These are phyloP conservation scores for Ceratina japonica DNA, from an alignment of 1,140 invertebrate species.

Conservation along the genomic window DNA sequence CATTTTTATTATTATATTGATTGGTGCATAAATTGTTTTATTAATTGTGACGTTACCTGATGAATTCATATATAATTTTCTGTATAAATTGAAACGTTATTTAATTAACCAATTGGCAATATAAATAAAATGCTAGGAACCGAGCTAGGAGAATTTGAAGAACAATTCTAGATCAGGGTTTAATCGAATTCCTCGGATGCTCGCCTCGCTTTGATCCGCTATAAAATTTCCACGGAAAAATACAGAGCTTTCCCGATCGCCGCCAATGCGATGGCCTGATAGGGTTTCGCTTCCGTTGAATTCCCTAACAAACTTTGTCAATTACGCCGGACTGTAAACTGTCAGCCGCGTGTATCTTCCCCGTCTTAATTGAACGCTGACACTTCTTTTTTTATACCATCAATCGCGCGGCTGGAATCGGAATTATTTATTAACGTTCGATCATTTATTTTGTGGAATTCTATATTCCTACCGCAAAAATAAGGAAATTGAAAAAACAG, in stretches of 20 bases:
- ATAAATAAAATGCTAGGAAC: too few relatives aligned
- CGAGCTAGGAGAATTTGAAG: too few relatives aligned
- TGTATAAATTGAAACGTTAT: too few relatives aligned
- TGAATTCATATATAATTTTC: too few relatives aligned
- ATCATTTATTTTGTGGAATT: slow-evolving; percentile 45
- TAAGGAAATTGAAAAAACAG: too few relatives aligned
- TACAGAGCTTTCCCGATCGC: slow-evolving; percentile 44
- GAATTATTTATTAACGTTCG: background rate
- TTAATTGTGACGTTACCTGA: too few relatives aligned
- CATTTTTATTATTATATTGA: too few relatives aligned
- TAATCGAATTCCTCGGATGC: slow-evolving; percentile 31
- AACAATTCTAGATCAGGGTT: slow-evolving; percentile 13
- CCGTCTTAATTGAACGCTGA: slow-evolving; percentile 36
- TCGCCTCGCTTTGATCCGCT: slow-evolving; percentile 35
- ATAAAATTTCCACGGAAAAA: slow-evolving; percentile 42
- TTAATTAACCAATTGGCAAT: too few relatives aligned
- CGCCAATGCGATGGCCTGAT: background rate
- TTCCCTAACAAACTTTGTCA: slow-evolving; percentile 50
- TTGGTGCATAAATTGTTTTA: too few relatives aligned
- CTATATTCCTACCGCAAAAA: background rate
- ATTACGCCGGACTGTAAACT: slow-evolving; percentile 39
- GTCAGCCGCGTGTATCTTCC: slow-evolving; percentile 10
- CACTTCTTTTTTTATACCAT: too few relatives aligned
- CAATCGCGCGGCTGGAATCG: too few relatives aligned
- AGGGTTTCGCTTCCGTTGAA: slow-evolving; percentile 26